Base-by-base conservation (phyloP, 2,797 vertebrate genomes). In the Anguilla megastoma region DNA sequence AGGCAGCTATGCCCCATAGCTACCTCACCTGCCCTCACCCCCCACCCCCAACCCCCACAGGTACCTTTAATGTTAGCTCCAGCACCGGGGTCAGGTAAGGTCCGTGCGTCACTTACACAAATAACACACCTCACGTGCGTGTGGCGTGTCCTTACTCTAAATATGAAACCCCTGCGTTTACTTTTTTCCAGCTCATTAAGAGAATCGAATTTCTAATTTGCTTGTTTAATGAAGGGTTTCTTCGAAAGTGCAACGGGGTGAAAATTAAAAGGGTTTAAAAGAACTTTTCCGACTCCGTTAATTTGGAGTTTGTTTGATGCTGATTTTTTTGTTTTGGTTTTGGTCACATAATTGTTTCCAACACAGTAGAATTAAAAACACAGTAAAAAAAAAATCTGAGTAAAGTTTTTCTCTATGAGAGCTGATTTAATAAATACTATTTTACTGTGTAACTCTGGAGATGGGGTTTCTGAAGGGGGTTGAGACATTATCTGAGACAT, bases 1-100 rank as follows among this genome's bases (percentile, higher is more conserved):
- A 54, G 52, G 52, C 14, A 14, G 52, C 52, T 54, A 7, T 14
- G 14, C 52, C 52, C 52, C 0, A 14, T 14, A 14, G 7, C 7
- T 8, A 54, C 14, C 52, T 54, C 52, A 54, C 7, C 14, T 7
- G 52, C 52, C 52, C 52, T 54, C 7, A 54, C 52, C 12, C 6
- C 12, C 6, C 7, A 54, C 5, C 3, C n/a, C 9, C 18, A 1
- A 7, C 21, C n/a, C 45, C 86, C 86, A 45, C 66, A n/a, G n/a
- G 56, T 41, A 33, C 79, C 50, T 16, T 21, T 18, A 60, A 56
- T 60, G 41, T 66, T 76, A 60, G 84, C 79, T 71, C 24, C 33
- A 50, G 71, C 74, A 14, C 50, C 18, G 79, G 60, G 76, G 54
- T 87, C 86, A 21, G 48, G 52, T 79, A 24, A 86, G 71, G 76